Evolutionary conservation across 2,113 vertebrate species (phyloP), one percentile per base, ranked within the genome.

Genomic region (Xiphophorus hellerii): DNA sequence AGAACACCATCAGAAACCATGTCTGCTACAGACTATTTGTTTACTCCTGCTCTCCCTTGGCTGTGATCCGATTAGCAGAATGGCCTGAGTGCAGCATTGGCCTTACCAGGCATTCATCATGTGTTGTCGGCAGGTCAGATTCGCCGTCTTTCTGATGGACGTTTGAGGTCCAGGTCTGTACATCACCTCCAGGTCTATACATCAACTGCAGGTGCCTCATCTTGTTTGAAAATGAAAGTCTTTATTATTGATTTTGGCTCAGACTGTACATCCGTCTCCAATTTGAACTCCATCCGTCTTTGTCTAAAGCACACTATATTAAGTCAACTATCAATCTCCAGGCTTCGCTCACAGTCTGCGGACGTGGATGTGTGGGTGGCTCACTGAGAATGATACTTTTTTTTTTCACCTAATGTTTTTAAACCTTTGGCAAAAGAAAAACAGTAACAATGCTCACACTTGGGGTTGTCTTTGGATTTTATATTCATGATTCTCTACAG

Each of bases 201-300:
- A 83, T 92, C 87, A 89, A 77, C 66, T 65, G 6, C 60, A 1
- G 60, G 73, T 39, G 71, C 82, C 85, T 90, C 86, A 80, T 84
- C 82, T 84, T 71, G 78, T 92, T 92, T 92, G 86, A 80, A 86
- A 89, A 90, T 90, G 71, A 87, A 91, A 92, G 77, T 87, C 88
- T 89, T 90, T 71, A 88, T 90, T 90, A 92, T 92, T 89, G 91
- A 92, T 92, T 89, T 84, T 88, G 82, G 84, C 86, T 86, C 79
- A 3, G 67, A 75, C 78, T 78, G 80, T 85, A 89, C 88, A 91
- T 91, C 90, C 76, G 74, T 92, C 90, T 90, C 77, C 84, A 70
- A 82, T 88, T 85, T 84, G 84, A 76, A 68, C 80, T 62, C 84
- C 74, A 82, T 86, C 80, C 69, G 73, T 88, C 81, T 76, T 66